These are phyloP conservation scores for Chaetodon auriga DNA, from an alignment of 2,113 vertebrate species.

Conservation along the genomic window DNA sequence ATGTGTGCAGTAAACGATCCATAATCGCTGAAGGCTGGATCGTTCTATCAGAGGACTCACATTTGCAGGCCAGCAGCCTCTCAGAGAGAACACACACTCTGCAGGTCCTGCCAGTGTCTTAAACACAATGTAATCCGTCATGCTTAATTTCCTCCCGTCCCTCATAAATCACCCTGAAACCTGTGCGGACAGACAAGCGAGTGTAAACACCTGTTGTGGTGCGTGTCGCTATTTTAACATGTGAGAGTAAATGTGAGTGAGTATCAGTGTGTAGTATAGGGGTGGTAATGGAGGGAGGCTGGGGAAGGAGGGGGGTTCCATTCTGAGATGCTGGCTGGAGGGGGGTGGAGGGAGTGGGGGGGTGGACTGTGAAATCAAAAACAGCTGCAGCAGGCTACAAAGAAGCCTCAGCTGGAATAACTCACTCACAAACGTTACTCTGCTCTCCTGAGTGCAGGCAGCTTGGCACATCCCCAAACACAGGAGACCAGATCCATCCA, in stretches of 20 bases:
- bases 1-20: constrained; percentile 1
- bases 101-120: constrained; percentile 43
- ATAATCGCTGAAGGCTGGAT: not conserved
- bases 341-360: constrained; percentile 20
- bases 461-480: constrained; percentile 58
- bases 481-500: constrained; percentile 41
- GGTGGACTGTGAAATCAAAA: constrained; percentile 83
- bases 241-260: constrained; percentile 39
- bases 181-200: constrained; percentile 66
- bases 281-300: constrained; percentile 24
- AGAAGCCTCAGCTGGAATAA: constrained; percentile 80
- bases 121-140: constrained; percentile 70
- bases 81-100: constrained; percentile 30
- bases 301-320: not conserved
- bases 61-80: constrained; percentile 18
- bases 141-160: constrained; percentile 71
- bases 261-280: constrained; percentile 23
- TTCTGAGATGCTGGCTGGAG: constrained; percentile 52
- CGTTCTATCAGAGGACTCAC: not conserved
- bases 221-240: constrained; percentile 59
- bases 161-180: constrained; percentile 77
- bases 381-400: constrained; percentile 75
- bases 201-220: constrained; percentile 82
- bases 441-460: constrained; percentile 62
- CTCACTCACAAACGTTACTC: constrained; percentile 83